Conservation (phyloP, 2,113 vertebrate genomes). For the Ranitomeya variabilis region DNA sequence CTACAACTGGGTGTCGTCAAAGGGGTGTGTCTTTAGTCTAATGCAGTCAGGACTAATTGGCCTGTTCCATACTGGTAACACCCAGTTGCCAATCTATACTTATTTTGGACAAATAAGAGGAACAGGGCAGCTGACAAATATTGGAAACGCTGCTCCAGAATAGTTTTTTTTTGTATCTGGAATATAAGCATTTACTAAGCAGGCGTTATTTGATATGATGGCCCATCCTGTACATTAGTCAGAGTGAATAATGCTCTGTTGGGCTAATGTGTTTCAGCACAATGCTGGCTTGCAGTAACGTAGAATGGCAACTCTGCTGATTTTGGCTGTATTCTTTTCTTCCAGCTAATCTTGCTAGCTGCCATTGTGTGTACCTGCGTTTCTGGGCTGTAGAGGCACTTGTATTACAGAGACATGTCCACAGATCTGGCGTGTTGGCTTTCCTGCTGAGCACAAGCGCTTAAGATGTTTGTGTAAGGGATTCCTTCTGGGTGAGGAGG, state of each 20-base stretch:
- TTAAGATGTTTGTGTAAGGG: constrained; percentile 46
- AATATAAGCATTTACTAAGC: too few relatives aligned
- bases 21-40: too few relatives aligned
- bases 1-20: too few relatives aligned
- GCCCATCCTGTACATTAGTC: too few relatives aligned
- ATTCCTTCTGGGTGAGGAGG: constrained; percentile 55
- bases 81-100: too few relatives aligned
- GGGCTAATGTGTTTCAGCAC: background rate
- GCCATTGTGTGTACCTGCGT: background rate
- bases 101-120: too few relatives aligned
- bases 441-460: constrained; percentile 18
- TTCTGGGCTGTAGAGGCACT: background rate
- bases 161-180: too few relatives aligned
- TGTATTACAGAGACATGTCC: constrained; percentile 23
- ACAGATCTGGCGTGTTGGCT: constrained; percentile 31
- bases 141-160: too few relatives aligned
- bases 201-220: too few relatives aligned
- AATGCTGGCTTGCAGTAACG: background rate
- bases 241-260: background rate
- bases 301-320: background rate
- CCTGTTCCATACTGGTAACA: too few relatives aligned
- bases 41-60: too few relatives aligned
- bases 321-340: background rate
- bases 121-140: too few relatives aligned
- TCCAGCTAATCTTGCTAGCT: background rate